Conservation (phyloP, 1,140 invertebrate genomes). For the Dinoponera quadriceps region DNA sequence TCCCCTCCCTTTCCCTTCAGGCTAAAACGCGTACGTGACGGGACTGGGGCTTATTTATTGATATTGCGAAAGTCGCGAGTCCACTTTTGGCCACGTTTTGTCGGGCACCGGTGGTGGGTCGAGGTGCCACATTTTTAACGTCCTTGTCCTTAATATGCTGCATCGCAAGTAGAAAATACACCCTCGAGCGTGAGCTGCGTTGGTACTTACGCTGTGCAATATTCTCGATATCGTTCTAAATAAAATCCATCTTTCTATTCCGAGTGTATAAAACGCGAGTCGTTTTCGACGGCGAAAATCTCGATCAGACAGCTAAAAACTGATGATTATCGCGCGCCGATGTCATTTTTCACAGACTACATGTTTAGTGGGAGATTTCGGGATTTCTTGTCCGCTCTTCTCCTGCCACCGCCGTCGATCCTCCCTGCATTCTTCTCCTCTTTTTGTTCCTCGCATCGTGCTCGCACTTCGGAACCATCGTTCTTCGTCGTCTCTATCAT, state of each 20-base stretch:
- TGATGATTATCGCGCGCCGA: constrained; percentile 21
- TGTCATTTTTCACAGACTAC: constrained; percentile 36
- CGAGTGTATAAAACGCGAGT: constrained; percentile 5
- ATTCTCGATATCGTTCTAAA: constrained; percentile 27
- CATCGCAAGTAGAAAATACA: background rate
- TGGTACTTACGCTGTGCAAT: constrained; percentile 34
- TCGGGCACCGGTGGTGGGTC: constrained; percentile 9
- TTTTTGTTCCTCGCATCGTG: constrained; percentile 5
- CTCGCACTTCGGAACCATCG: constrained; percentile 39
- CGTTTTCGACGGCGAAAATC: constrained; percentile 17
- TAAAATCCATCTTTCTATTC: constrained; percentile 9
- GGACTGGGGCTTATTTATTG: constrained; percentile 43
- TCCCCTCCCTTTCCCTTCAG: background rate
- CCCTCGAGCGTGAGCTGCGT: background rate
- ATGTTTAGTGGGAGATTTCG: constrained; percentile 15
- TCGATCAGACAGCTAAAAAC: constrained; percentile 32
- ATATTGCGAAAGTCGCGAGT: constrained; percentile 29
- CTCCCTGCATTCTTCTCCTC: constrained; percentile 21
- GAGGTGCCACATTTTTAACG: constrained; percentile 21
- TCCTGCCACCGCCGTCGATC: constrained; percentile 16
- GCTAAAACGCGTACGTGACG: constrained; percentile 37
- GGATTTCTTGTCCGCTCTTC: constrained; percentile 25
- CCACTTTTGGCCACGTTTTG: background rate
- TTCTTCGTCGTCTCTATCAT: constrained; percentile 20
- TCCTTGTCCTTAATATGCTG: background rate